Base-by-base conservation (phyloP, 37 sponge, comb jelly and placozoan species). In the Petrosia ficiformis region DNA sequence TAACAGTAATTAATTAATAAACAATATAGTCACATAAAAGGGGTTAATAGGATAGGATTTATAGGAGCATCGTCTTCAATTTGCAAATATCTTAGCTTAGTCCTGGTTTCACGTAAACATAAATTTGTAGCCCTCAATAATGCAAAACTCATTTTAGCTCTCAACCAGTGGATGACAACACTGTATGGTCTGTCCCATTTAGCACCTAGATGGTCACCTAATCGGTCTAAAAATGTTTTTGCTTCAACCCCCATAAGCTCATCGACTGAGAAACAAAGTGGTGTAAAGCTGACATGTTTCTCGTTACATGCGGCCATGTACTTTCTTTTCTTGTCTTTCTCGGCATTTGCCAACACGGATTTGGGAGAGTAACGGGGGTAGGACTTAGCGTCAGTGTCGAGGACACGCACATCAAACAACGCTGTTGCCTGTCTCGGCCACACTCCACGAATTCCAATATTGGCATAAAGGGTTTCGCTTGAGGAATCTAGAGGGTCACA, bases 321-420 rank as follows among this genome's bases (percentile, higher is more conserved):
- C 68, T 82, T 82, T 39, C 75, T 63, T 36, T 79, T 79, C 68
- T 82, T 74, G 48, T 82, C 82, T 64, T 3, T 33, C 56, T 82
- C 75, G 34, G 82, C 82, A 41, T 67, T 43, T 31, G 44, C 33
- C 32, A 73, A 39, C 16, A 73, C 82, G 44, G 75, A 42, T 42
- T 74, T 35, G n/a, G 59, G 44, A 19, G 67, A 65, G 4, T 72
- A n/a, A 39, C 44, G 29, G 22, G 44, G 31, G 42, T 82, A 42
- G 24, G 75, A 73, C 38, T 41, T 59, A 33, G 82, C 74, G 40
- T 82, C 81, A 65, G 84, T 84, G 77, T 84, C 77, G 37, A 76
- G 63, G 31, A 84, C 84, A 77, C 77, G 71, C 36, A 84, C 43
- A 77, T 84, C 84, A 38, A 84, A 77, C 64, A 84, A 70, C 22